These are phyloP conservation scores for Magallana ariakensis DNA, from an alignment of 1,140 invertebrate genomes.

Conservation along the genomic window DNA sequence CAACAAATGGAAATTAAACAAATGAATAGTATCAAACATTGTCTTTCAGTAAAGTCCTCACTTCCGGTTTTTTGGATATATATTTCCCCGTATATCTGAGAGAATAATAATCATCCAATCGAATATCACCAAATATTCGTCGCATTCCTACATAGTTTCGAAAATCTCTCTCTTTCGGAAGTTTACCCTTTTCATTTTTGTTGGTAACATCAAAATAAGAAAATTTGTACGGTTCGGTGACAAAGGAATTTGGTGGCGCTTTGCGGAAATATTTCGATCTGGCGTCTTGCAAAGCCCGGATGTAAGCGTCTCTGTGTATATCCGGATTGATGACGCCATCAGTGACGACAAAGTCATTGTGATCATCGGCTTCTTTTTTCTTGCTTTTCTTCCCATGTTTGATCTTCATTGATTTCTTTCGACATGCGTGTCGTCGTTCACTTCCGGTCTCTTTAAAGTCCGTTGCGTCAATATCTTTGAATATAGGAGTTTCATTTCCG, in stretches of 20 bases:
- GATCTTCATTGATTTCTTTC: constrained; percentile 34
- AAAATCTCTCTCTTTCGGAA: constrained; percentile 21
- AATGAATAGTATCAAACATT: neutral
- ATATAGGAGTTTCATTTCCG: neutral
- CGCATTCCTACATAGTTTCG: constrained; percentile 36
- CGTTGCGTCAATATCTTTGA: constrained; percentile 37
- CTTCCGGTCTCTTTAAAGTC: constrained; percentile 40
- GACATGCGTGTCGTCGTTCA: constrained; percentile 31
- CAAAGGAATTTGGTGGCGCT: neutral
- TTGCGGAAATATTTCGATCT: constrained; percentile 12
- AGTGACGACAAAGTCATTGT: constrained; percentile 13
- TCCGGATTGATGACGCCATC: constrained; percentile 25
- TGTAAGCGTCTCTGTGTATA: constrained; percentile 47
- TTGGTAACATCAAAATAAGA: constrained; percentile 40
- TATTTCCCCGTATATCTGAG: constrained; percentile 32
- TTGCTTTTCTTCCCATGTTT: constrained; percentile 36
- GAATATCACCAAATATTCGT: constrained; percentile 44
- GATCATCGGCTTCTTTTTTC: constrained; percentile 9
- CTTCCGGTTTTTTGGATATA: constrained; percentile 12
- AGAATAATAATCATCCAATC: constrained; percentile 45
- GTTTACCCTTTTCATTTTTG: constrained; percentile 11
- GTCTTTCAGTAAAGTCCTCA: constrained; percentile 17
- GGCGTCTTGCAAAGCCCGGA: constrained; percentile 38
- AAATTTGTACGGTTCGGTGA: constrained; percentile 36
- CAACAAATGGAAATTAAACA: too few species aligned